These are phyloP conservation scores for Polypedilum pembai DNA, from an alignment of 1,140 invertebrate species.

Conservation along the genomic window DNA sequence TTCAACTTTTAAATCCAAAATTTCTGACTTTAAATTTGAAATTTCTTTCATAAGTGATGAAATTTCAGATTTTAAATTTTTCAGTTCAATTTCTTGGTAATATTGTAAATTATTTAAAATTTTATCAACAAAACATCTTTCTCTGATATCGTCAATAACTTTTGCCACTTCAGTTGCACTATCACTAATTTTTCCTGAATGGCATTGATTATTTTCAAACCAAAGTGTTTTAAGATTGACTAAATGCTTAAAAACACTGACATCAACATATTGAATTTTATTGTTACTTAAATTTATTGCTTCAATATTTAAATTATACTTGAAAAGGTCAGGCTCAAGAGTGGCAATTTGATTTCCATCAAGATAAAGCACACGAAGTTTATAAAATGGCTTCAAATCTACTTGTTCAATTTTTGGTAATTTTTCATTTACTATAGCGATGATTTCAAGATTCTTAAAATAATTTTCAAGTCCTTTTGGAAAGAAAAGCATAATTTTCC, in stretches of 20 bases:
- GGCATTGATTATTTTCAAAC: not conserved
- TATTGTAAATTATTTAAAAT: not conserved
- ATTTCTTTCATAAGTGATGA: not conserved
- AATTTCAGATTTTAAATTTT: not conserved
- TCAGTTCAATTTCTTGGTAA: not conserved
- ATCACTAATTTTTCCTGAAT: not conserved
- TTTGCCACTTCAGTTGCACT: not conserved
- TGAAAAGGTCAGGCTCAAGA: not conserved
- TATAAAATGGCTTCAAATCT: not conserved
- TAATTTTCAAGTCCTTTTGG: not conserved
- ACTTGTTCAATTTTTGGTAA: not conserved
- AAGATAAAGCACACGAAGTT: not conserved
- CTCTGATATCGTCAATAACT: not conserved
- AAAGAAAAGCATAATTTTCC: not conserved
- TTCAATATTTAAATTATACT: not conserved
- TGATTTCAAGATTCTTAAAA: not conserved
- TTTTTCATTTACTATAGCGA: not conserved
- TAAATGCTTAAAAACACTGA: not conserved
- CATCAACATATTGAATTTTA: not conserved
- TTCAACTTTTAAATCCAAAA: not conserved
- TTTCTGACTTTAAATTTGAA: not conserved
- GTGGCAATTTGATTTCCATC: not conserved
- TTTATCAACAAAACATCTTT: not conserved
- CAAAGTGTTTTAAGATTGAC: not conserved
- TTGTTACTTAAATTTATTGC: not conserved